Conservation (phyloP, 2,888 invertebrate genomes). For the Volucella zonaria region DNA sequence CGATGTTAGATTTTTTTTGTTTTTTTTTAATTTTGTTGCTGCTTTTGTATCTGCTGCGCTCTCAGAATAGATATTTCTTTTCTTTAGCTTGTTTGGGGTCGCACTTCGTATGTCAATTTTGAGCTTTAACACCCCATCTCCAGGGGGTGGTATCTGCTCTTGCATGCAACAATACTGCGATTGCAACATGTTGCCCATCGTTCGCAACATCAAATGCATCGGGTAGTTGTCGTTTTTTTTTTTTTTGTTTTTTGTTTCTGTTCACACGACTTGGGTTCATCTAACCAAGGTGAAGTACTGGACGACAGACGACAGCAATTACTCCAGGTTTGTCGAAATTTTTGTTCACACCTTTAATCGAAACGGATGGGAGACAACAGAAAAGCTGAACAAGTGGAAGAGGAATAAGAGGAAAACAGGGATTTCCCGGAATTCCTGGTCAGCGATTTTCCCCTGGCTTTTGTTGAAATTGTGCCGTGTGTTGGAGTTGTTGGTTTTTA, state of each 20-base stretch:
- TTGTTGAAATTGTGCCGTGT: no score
- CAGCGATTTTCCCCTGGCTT: constrained; percentile 66
- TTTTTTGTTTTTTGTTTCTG: not conserved
- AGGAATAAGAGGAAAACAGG: constrained; percentile 40
- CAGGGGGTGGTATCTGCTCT: constrained; percentile 43
- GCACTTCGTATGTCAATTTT: constrained; percentile 64
- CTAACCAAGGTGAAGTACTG: not conserved
- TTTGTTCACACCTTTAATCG: constrained; percentile 9
- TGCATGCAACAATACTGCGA: constrained; percentile 45
- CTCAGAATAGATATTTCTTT: constrained; percentile 62
- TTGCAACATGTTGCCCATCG: constrained; percentile 65
- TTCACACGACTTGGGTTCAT: constrained; percentile 38
- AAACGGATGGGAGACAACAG: constrained; percentile 5
- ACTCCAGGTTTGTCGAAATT: constrained; percentile 54
- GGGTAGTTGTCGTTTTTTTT: not conserved
- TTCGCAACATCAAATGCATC: constrained; percentile 46
- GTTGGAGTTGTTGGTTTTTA: not conserved
- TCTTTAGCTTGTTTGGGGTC: constrained; percentile 54
- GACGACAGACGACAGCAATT: constrained; percentile 58
- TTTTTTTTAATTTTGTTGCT: not conserved
- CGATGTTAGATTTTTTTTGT: constrained; percentile 62
- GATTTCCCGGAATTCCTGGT: constrained; percentile 76
- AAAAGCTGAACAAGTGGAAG: not conserved
- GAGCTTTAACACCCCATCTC: constrained; percentile 54
- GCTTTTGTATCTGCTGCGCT: constrained; percentile 2